Conservation (phyloP, 2,888 invertebrate genomes). For the Diogma glabrata region DNA sequence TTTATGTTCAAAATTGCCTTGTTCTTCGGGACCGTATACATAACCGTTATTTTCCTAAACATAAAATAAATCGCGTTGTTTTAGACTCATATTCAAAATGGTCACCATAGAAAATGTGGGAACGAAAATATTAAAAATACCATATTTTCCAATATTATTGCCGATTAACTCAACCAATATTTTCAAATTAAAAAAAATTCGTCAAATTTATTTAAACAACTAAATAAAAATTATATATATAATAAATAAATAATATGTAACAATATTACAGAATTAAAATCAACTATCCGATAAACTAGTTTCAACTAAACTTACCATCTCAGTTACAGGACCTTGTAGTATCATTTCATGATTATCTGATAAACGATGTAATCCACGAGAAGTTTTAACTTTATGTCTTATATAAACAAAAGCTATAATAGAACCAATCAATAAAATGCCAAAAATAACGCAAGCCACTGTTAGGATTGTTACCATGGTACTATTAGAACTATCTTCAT, state of each 20-base stretch:
- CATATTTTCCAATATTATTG: too few relatives aligned
- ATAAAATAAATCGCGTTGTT: too few relatives aligned
- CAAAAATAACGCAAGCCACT: conserved; percentile 59
- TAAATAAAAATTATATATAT: too few relatives aligned
- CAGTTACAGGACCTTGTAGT: conserved; percentile 66
- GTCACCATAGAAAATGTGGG: too few relatives aligned
- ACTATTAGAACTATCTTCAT: not conserved
- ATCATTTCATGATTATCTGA: conserved; percentile 57
- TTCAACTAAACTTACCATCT: conserved; percentile 43
- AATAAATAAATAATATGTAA: too few relatives aligned
- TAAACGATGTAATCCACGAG: conserved; percentile 30
- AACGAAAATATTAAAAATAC: too few relatives aligned
- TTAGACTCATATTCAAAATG: too few relatives aligned
- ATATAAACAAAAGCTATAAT: conserved; percentile 41
- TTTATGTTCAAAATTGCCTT: conserved; percentile 61
- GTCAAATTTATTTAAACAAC: too few relatives aligned
- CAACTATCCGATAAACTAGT: not conserved
- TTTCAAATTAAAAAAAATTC: too few relatives aligned
- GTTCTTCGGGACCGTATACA: conserved; percentile 63
- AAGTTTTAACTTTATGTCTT: conserved; percentile 33
- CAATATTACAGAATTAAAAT: not conserved
- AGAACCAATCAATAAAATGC: conserved; percentile 50
- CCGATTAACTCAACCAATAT: too few relatives aligned
- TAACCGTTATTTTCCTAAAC: conserved; percentile 62
- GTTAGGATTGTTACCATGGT: conserved; percentile 35